These are phyloP conservation scores for Hyles lineata DNA, from an alignment of 2,888 invertebrate species.

Conservation along the genomic window DNA sequence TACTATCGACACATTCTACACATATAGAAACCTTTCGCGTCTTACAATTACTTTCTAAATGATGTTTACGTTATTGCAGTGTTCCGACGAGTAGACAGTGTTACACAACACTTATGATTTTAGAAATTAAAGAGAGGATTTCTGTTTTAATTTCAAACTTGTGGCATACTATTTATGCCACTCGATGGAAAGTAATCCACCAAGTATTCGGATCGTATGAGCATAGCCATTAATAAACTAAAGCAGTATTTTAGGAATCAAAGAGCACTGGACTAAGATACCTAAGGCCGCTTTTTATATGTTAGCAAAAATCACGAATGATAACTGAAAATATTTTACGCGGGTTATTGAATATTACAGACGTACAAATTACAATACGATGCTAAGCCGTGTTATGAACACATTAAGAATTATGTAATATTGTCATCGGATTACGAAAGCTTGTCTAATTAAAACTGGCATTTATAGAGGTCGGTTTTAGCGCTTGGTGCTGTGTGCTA, in stretches of 20 bases:
- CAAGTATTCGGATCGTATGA: too few relatives aligned
- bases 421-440: background rate
- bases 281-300: too few relatives aligned
- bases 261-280: too few relatives aligned
- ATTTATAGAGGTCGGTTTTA: background rate
- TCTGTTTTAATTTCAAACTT: background rate
- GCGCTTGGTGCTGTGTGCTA: background rate
- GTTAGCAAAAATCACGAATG: too few relatives aligned
- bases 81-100: background rate
- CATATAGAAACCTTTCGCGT: constrained; percentile 9
- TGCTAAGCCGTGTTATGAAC: background rate
- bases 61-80: constrained; percentile 4
- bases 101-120: background rate
- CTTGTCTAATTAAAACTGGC: background rate
- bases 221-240: too few relatives aligned
- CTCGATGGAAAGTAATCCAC: too few relatives aligned
- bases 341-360: background rate
- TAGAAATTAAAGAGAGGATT: background rate
- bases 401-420: background rate
- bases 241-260: too few relatives aligned
- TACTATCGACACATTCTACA: background rate
- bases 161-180: too few relatives aligned
- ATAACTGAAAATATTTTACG: too few relatives aligned
- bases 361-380: background rate
- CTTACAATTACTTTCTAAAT: constrained; percentile 10